phyloP scores from a whole-genome alignment of 2,797 vertebrate species.

The Bradypodion ventrale region DNA sequence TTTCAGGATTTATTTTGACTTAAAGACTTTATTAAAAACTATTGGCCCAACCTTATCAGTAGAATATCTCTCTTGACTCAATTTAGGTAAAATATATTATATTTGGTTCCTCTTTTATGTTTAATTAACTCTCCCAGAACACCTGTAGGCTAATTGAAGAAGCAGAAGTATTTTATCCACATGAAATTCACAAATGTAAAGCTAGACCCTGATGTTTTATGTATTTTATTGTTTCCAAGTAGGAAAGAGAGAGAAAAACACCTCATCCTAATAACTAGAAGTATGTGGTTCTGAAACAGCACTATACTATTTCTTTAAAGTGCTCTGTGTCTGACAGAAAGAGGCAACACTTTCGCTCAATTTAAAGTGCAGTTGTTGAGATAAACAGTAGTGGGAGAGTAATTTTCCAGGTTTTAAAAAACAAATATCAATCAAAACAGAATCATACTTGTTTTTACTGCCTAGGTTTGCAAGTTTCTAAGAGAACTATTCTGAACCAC shows the following conservation, averaged over 20 bases:
- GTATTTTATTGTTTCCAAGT: background rate
- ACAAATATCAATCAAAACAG: background rate
- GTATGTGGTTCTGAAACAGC: background rate
- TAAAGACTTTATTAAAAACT: background rate
- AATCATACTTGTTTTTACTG: background rate
- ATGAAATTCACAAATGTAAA: background rate
- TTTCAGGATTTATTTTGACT: background rate
- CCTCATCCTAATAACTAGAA: background rate
- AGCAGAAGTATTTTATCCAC: background rate
- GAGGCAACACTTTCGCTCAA: background rate
- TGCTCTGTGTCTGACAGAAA: background rate
- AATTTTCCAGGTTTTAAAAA: background rate
- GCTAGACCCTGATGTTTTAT: background rate
- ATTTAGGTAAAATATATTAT: background rate
- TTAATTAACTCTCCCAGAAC: constrained; percentile 6
- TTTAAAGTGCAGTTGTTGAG: background rate
- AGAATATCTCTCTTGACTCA: background rate
- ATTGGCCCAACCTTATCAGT: background rate
- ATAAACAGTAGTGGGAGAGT: constrained; percentile 2
- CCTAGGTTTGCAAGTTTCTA: background rate
- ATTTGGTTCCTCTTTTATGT: constrained; percentile 5
- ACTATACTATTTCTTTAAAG: background rate
- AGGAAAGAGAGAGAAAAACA: background rate
- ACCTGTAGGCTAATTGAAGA: background rate
- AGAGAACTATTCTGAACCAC: background rate